phyloP scores from a whole-genome alignment of 2,113 vertebrate species.

The Lasiurus borealis region DNA sequence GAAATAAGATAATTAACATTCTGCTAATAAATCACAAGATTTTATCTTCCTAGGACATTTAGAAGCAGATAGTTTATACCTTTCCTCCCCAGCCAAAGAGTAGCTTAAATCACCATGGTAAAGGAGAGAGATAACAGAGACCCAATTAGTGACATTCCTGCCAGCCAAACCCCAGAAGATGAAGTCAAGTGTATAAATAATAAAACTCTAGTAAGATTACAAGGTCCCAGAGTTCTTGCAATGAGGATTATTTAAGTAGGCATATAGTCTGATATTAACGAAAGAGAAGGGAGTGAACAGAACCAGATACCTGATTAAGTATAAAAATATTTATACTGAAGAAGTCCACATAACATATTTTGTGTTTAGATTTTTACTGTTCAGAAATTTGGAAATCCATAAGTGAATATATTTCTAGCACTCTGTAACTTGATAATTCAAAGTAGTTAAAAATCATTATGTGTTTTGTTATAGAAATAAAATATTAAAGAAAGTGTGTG shows the following conservation, averaged over 20 bases:
- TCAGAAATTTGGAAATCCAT: not conserved
- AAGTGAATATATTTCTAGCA: not conserved
- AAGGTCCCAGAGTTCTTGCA: not conserved
- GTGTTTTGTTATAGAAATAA: not conserved
- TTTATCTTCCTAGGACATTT: not conserved
- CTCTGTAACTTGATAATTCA: not conserved
- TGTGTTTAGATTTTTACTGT: not conserved
- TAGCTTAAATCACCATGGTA: not conserved
- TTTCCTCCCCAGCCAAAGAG: not conserved
- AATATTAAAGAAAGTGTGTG: not conserved
- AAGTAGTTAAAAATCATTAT: not conserved
- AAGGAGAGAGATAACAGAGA: not conserved
- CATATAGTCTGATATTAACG: not conserved
- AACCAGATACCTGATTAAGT: not conserved
- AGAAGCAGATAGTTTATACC: not conserved
- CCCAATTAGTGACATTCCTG: not conserved
- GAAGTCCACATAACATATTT: not conserved
- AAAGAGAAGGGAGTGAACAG: not conserved
- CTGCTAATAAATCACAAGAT: not conserved
- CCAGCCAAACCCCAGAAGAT: not conserved
- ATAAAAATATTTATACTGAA: not conserved
- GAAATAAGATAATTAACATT: not conserved
- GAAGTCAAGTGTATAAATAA: not conserved
- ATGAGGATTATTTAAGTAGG: not conserved
- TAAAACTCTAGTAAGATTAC: not conserved